These are phyloP conservation scores for Calidris pugnax DNA, from an alignment of 2,113 vertebrate species.

Conservation along the genomic window DNA sequence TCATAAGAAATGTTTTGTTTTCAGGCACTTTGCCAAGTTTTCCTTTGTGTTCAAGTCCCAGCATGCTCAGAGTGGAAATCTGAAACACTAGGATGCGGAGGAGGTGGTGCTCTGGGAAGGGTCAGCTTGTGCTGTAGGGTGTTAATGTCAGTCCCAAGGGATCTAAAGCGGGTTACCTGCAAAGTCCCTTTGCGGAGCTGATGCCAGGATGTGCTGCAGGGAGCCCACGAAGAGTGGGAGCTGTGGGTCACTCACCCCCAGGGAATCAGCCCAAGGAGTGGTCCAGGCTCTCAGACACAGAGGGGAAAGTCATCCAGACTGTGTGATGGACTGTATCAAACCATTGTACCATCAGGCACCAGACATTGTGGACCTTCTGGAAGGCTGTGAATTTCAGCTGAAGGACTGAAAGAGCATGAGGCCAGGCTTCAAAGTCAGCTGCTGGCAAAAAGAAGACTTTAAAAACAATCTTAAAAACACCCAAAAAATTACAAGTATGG, in stretches of 20 bases:
- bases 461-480: not conserved
- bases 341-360: rapidly evolving
- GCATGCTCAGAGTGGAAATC: rapidly evolving
- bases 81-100: not conserved
- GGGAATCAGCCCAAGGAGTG: not conserved
- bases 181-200: not conserved
- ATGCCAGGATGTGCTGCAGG: not conserved
- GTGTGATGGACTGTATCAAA: not conserved
- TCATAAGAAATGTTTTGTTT: not conserved
- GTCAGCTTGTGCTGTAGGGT: not conserved
- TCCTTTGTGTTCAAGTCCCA: not conserved
- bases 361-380: not conserved
- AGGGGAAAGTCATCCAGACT: not conserved
- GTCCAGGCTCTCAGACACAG: not conserved
- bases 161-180: not conserved
- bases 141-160: not conserved
- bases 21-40: not conserved
- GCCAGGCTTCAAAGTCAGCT: not conserved
- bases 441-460: not conserved
- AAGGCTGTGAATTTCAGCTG: not conserved
- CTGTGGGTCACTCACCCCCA: not conserved
- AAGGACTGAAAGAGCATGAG: not conserved
- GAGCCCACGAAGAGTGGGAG: rapidly evolving
- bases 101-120: not conserved
- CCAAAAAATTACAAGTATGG: not conserved